Evolutionary conservation across 2,113 vertebrate genomes (phyloP).

Genomic region (Rostratula benghalensis): DNA sequence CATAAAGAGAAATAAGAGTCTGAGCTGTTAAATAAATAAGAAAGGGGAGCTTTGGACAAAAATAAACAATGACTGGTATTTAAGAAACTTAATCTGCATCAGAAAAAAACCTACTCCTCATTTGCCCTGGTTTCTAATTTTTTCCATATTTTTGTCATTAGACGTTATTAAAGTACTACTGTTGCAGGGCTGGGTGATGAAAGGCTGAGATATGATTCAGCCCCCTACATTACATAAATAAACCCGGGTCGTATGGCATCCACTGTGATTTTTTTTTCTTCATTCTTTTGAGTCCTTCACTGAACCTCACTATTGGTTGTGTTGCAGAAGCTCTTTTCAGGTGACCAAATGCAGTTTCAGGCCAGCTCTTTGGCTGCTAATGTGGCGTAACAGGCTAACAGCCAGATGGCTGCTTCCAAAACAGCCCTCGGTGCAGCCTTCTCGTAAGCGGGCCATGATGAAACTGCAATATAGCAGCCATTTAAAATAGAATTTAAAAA

Average conservation of each 20-base stretch:
- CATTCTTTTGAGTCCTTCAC: neutral
- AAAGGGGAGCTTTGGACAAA: slow-evolving; percentile 29
- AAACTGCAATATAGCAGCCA: neutral
- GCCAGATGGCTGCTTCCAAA: neutral
- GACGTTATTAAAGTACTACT: slow-evolving; percentile 57
- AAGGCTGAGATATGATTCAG: slow-evolving; percentile 48
- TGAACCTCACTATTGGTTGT: accelerated
- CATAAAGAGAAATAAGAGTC: slow-evolving; percentile 8
- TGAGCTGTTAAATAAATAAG: slow-evolving; percentile 34
- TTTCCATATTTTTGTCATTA: slow-evolving; percentile 70
- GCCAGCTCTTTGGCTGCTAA: neutral
- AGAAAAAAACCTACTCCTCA: neutral
- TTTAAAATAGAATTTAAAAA: slow-evolving; percentile 18
- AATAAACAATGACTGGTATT: slow-evolving; percentile 66
- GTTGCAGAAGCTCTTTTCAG: neutral
- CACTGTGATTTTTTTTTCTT: neutral
- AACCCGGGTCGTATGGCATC: neutral
- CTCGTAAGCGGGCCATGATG: neutral
- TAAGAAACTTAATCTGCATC: slow-evolving; percentile 41
- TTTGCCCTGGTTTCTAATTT: slow-evolving; percentile 52
- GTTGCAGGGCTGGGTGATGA: slow-evolving; percentile 57
- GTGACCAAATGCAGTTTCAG: neutral
- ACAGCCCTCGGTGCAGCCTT: neutral
- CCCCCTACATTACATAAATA: slow-evolving; percentile 31
- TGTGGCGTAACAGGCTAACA: neutral